A percentile compares a stretch with the other conserved stretches of the same genome.
These are phyloP conservation scores for Diplolepis rosae DNA, from an alignment of 2,888 invertebrate genomes.

Conservation along the genomic window DNA sequence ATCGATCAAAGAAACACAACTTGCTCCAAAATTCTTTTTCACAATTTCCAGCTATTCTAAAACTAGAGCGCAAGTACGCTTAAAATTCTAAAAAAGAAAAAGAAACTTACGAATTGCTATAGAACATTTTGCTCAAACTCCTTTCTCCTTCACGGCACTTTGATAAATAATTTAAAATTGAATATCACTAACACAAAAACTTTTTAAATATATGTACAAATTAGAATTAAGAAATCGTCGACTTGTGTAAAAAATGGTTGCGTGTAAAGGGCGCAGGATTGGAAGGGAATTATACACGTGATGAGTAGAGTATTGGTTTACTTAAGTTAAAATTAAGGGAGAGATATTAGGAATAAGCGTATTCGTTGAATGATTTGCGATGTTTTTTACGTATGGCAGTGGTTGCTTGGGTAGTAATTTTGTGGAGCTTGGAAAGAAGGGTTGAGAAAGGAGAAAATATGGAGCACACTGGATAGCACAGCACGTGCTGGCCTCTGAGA, in stretches of 20 bases:
- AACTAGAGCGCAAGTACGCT: background rate
- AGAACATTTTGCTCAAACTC: background rate
- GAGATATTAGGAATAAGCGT: constrained; percentile 11
- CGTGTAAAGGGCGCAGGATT: constrained; percentile 24
- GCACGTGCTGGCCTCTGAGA: constrained; percentile 69
- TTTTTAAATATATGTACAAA: constrained; percentile 20
- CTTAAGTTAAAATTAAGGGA: constrained; percentile 3
- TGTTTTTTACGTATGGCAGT: constrained; percentile 24
- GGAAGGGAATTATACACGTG: constrained; percentile 33
- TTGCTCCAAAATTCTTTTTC: background rate
- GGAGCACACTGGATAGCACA: constrained; percentile 60
- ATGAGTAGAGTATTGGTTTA: constrained; percentile 6
- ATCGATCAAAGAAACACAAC: background rate
- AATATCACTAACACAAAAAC: background rate
- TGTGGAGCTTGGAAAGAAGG: constrained; percentile 38
- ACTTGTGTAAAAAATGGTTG: constrained; percentile 5
- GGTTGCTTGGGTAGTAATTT: constrained; percentile 11
- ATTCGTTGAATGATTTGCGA: constrained; percentile 32
- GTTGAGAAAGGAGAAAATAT: constrained; percentile 34
- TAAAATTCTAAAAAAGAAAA: background rate
- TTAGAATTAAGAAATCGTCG: background rate
- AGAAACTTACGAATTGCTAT: background rate
- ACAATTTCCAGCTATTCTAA: background rate
- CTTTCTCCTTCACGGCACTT: constrained; percentile 1
- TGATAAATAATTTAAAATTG: background rate